phyloP scores from a whole-genome alignment of 37 sponge, comb jelly and placozoan genomes.

The Aplysina aerophoba region DNA sequence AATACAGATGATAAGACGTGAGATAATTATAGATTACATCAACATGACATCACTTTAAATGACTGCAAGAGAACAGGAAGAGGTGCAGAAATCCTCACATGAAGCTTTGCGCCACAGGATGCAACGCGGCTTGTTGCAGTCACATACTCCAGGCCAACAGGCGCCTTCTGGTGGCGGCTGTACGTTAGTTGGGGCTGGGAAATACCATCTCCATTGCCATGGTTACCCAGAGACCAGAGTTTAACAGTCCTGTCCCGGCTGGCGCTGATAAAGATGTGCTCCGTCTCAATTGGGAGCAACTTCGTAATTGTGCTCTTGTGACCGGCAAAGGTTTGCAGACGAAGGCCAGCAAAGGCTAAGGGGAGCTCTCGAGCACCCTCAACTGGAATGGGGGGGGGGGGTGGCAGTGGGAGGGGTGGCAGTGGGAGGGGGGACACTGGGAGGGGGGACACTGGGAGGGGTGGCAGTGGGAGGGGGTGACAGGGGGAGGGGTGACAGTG shows the following conservation, averaged over 20 bases:
- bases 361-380: constrained; percentile 6
- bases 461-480: neutral
- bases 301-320: constrained; percentile 67
- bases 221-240: constrained; percentile 84
- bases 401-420: neutral
- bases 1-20: neutral
- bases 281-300: constrained; percentile 57
- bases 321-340: constrained; percentile 38
- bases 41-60: too few species aligned
- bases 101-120: constrained; percentile 78
- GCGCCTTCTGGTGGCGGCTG: constrained; percentile 63
- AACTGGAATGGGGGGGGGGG: neutral
- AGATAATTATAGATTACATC: too few species aligned
- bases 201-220: constrained; percentile 49
- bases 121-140: constrained; percentile 32
- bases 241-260: constrained; percentile 87
- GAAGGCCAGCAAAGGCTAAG: neutral
- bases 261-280: constrained; percentile 82
- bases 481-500: neutral
- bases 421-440: neutral
- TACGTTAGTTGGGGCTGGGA: constrained; percentile 44
- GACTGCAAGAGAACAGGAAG: too few species aligned
- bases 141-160: constrained; percentile 60
- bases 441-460: neutral
- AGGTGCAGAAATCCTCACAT: constrained; percentile 56